These are phyloP conservation scores for Glossosoma conforme DNA, from an alignment of 1,140 invertebrate genomes.

Conservation along the genomic window DNA sequence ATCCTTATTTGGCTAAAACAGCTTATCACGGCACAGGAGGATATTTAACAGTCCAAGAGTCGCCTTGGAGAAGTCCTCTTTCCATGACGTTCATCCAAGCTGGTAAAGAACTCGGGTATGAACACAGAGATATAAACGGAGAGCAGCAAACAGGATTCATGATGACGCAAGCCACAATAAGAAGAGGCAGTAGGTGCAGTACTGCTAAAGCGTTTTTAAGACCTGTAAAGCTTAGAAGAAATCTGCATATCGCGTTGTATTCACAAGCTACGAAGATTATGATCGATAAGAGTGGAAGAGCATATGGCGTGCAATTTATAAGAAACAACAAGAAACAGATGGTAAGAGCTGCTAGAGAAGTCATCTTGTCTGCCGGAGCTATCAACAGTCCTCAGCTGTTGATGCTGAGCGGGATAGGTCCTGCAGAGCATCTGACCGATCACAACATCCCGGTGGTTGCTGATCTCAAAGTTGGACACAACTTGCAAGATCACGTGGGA, in stretches of 20 bases:
- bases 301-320: slow-evolving; percentile 71
- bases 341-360: slow-evolving; percentile 67
- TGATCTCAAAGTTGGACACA: slow-evolving; percentile 74
- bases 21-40: slow-evolving; percentile 74
- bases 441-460: slow-evolving; percentile 70
- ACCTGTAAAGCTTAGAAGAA: slow-evolving; percentile 69
- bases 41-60: slow-evolving; percentile 78
- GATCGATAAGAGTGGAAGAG: slow-evolving; percentile 64
- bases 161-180: slow-evolving; percentile 78
- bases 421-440: slow-evolving; percentile 68
- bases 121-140: slow-evolving; percentile 76
- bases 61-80: slow-evolving; percentile 74
- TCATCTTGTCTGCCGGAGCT: slow-evolving; percentile 76
- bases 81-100: slow-evolving; percentile 77
- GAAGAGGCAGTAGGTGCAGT: slow-evolving; percentile 81
- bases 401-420: slow-evolving; percentile 86
- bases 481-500: slow-evolving; percentile 81
- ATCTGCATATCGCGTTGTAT: slow-evolving; percentile 77
- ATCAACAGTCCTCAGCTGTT: slow-evolving; percentile 79
- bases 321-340: slow-evolving; percentile 58
- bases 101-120: slow-evolving; percentile 73
- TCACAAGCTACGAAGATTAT: slow-evolving; percentile 69
- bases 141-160: slow-evolving; percentile 79
- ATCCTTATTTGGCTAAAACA: slow-evolving; percentile 68
- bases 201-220: slow-evolving; percentile 84